Base-by-base conservation (phyloP, 2,797 vertebrate genomes). In the Ctenochaetus hawaiiensis region DNA sequence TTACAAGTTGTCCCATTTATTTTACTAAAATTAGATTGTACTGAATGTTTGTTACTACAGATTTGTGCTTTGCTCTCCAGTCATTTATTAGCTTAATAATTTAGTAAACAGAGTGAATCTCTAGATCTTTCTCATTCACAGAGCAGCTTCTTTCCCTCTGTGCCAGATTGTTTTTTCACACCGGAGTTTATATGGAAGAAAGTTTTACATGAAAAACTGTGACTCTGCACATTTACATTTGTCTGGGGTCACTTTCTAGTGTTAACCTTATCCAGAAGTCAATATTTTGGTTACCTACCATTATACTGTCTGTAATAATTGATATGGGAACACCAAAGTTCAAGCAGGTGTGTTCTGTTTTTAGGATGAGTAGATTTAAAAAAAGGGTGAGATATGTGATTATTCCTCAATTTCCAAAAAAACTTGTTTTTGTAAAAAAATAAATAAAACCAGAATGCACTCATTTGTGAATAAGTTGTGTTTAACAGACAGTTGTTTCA, bases 171-270 rank as follows among this genome's bases (percentile, higher is more conserved):
- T 30, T 71, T 61, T 18, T 51, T 81, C 63, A 37, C 51, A 68
- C 3, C 51, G 59, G 1, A 9, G 57, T 54, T 67, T 39, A 48
- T 53, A 73, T 81, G 64, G 44, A 84, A 67, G 34, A 37, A n/a
- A 22, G 63, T 58, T 72, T 72, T 80, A 72, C 57, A 47, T 49
- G 43, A 49, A 67, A 8, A 45, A 34, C 56, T 47, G 47, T 68
- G 41, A 66, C 48, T 71, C 23, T 68, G 44, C 6, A 18, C 70
- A 67, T 18, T 37, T 4, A 11, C 12, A n/a, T 61, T 56, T 39
- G 39, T 43, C 12, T 39, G 39, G 18, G 30, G 20, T 53, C 22
- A 14, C 8, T 62, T 3, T 39, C 37, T 23, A 48, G 44, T 59
- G 74, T 66, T 0, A 44, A 71, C 8, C 16, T 48, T 12, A 4